Evolutionary conservation across 2,888 invertebrate species (phyloP).

Genomic region (Hypsopygia costalis): DNA sequence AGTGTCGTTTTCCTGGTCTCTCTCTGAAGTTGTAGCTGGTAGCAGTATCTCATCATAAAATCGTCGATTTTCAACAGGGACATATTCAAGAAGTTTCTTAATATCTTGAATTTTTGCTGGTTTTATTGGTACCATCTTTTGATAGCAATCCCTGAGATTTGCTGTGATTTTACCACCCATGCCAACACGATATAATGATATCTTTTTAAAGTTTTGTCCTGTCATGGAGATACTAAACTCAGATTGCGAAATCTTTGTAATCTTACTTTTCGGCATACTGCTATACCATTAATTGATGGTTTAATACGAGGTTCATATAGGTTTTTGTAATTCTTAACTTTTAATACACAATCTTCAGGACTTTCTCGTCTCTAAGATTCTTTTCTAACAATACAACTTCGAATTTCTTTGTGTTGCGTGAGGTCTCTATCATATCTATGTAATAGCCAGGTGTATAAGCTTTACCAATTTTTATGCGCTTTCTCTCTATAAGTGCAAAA

Average conservation of each 20-base stretch:
- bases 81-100: background rate
- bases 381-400: slow-evolving; percentile 1
- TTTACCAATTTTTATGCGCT: slow-evolving; percentile 9
- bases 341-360: slow-evolving; percentile 1
- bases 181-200: background rate
- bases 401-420: background rate
- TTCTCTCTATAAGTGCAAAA: slow-evolving; percentile 22
- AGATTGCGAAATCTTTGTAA: background rate
- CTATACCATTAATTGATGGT: background rate
- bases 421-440: slow-evolving; percentile 1
- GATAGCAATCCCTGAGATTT: background rate
- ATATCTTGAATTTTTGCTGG: background rate
- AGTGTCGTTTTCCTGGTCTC: too few relatives aligned
- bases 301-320: background rate
- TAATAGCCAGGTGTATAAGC: slow-evolving; percentile 7
- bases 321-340: slow-evolving; percentile 1
- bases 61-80: background rate
- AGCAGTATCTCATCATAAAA: background rate
- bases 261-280: background rate
- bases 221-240: background rate
- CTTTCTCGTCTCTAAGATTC: background rate
- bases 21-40: too few relatives aligned
- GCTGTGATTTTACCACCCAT: background rate
- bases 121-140: background rate
- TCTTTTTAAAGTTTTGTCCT: background rate